These are phyloP conservation scores for Eutrigla gurnardus DNA, from an alignment of 2,797 vertebrate species.

Conservation along the genomic window DNA sequence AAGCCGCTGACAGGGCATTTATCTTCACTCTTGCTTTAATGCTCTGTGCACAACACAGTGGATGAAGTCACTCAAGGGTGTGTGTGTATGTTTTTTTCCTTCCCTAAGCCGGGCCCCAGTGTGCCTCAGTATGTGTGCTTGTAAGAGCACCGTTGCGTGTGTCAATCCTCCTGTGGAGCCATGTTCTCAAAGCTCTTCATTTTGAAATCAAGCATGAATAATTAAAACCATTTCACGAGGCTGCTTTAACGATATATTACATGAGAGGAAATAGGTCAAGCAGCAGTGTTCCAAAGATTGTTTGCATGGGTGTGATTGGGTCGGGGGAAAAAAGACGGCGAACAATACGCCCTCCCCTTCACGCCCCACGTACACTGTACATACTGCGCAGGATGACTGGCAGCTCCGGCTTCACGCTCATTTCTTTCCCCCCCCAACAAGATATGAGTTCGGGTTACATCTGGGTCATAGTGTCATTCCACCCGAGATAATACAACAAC, in stretches of 20 bases:
- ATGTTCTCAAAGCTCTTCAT: constrained; percentile 85
- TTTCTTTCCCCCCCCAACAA: constrained; percentile 23
- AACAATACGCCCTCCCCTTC: constrained; percentile 49
- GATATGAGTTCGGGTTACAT: constrained; percentile 46
- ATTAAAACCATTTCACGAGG: constrained; percentile 85
- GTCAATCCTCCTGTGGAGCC: constrained; percentile 83
- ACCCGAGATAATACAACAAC: constrained; percentile 38
- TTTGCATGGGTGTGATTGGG: constrained; percentile 74
- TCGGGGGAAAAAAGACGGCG: constrained; percentile 54
- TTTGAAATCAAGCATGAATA: constrained; percentile 88
- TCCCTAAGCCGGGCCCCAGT: constrained; percentile 58
- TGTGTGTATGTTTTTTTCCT: constrained; percentile 47
- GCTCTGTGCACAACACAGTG: constrained; percentile 77
- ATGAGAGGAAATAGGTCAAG: constrained; percentile 86
- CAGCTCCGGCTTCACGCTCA: constrained; percentile 33
- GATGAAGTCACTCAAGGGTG: constrained; percentile 80
- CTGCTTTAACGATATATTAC: constrained; percentile 84
- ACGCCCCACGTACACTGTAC: constrained; percentile 38
- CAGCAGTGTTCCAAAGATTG: constrained; percentile 68
- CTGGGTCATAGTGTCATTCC: constrained; percentile 51
- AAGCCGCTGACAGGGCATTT: constrained; percentile 85
- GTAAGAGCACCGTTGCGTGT: constrained; percentile 81
- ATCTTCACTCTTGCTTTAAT: constrained; percentile 84
- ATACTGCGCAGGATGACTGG: constrained; percentile 49
- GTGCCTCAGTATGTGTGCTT: constrained; percentile 79